Evolutionary conservation across 2,113 vertebrate genomes (phyloP).

Genomic region (Platycercus adscitus): DNA sequence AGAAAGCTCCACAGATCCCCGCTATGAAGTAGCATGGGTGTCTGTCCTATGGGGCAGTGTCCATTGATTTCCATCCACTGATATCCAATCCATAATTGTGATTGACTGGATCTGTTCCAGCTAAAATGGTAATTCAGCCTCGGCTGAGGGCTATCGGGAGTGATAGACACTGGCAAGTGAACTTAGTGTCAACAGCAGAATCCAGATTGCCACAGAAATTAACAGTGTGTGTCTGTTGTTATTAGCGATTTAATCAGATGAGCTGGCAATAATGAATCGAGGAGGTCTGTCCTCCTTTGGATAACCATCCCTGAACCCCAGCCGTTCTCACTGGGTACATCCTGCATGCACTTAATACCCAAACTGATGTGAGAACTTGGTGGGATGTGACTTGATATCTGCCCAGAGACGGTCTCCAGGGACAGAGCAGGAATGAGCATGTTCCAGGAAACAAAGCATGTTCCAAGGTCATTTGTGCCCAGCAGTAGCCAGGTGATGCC

Average conservation of each 20-base stretch:
- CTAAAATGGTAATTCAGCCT: neutral
- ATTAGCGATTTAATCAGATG: neutral
- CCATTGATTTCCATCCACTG: neutral
- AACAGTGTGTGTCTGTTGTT: slow-evolving; percentile 18
- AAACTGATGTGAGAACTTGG: neutral
- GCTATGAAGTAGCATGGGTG: neutral
- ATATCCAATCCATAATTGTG: neutral
- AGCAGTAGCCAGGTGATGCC: neutral
- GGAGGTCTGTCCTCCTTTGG: neutral
- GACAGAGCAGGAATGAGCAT: neutral
- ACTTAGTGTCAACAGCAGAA: neutral
- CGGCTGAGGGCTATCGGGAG: neutral
- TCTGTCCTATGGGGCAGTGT: neutral
- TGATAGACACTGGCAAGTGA: neutral
- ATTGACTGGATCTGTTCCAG: neutral
- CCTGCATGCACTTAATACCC: neutral
- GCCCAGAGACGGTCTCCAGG: neutral
- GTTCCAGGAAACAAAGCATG: neutral
- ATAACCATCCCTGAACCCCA: neutral
- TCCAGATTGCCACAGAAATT: slow-evolving; percentile 33
- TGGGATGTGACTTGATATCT: neutral
- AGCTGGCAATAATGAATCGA: neutral
- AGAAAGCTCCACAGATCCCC: neutral
- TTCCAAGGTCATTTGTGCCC: neutral
- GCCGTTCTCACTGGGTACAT: accelerated